Evolutionary conservation across 2,797 vertebrate genomes (phyloP).

Genomic region (Amblyraja radiata): DNA sequence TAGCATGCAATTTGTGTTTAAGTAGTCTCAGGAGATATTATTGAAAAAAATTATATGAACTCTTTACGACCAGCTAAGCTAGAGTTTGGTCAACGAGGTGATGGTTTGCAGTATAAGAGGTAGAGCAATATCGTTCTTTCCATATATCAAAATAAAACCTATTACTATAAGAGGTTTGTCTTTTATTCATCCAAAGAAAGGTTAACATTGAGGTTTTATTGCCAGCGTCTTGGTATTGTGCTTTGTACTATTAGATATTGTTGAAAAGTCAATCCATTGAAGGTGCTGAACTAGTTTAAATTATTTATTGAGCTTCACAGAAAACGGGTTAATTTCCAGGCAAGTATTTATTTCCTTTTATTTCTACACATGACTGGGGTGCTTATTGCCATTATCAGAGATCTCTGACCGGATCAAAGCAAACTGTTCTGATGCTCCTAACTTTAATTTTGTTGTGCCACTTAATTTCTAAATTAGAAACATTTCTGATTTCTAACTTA

Average conservation of each 20-base stretch:
- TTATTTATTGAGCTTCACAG: background rate
- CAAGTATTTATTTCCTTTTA: background rate
- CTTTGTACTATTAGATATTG: background rate
- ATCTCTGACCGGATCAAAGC: too few relatives aligned
- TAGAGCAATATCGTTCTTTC: too few relatives aligned
- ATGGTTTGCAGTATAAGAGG: too few relatives aligned
- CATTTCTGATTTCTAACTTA: too few relatives aligned
- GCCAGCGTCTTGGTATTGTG: background rate
- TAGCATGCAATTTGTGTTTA: background rate
- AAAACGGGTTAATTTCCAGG: background rate
- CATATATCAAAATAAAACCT: too few relatives aligned
- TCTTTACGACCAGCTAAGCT: background rate
- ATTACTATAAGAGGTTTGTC: background rate
- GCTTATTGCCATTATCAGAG: too few relatives aligned
- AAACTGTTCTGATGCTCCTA: too few relatives aligned
- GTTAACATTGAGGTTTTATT: too few relatives aligned
- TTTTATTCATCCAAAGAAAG: background rate
- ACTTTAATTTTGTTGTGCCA: too few relatives aligned
- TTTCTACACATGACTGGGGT: too few relatives aligned
- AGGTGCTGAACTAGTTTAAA: background rate
- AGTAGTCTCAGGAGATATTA: background rate
- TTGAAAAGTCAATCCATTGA: background rate
- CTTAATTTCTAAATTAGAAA: too few relatives aligned
- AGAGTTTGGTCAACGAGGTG: background rate
- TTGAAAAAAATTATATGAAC: too few relatives aligned